Base-by-base conservation (phyloP, 2,113 vertebrate genomes). In the Rattus rattus region DNA sequence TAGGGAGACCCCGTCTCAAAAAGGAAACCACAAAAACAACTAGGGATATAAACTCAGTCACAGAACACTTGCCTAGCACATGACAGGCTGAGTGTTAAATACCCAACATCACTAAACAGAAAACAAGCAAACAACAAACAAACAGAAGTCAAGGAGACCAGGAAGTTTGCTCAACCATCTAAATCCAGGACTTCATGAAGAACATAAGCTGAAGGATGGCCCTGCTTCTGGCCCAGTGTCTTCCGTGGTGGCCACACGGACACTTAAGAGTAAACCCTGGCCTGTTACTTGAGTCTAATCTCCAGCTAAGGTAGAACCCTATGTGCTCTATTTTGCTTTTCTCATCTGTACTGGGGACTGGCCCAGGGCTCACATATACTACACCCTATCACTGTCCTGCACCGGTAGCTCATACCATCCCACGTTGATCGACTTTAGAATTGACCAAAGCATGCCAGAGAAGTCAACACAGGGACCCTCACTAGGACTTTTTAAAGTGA, bases 391-490 rank as follows among this genome's bases (percentile, higher is more conserved):
- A 52, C 43, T 52, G 13, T 1, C 7, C 59, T 30, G 56, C 20
- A 65, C 19, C 43, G 13, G 3, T 7, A 65, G 43, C 30, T 22
- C 69, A 19, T 33, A 12, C 4, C 76, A 3, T 86, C 90, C 43
- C 13, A 54, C 61, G 86, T 86, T 70, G 77, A 63, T 56, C 10
- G 36, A 87, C 67, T 91, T 95, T 54, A 61, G 95, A 88, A 95
- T 61, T 91, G 54, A 91, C 10, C 70, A 56, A 90, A 92, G 94
- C 16, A 94, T 52, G 16, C 52, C 49, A 56, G 26, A 79, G 47
- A 92, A 56, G 5, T 91, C 87, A 95, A 86, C 79, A 94, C 7
- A 54, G 63, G n/a, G 94, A 94, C 94, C 81, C 61, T 89, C 43
- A 87, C 9, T 85, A 94, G 30, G 33, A 88, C 17, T 88, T 91